Evolutionary conservation across 2,113 vertebrate species (phyloP).

Genomic region (Melanerpes aurifrons): DNA sequence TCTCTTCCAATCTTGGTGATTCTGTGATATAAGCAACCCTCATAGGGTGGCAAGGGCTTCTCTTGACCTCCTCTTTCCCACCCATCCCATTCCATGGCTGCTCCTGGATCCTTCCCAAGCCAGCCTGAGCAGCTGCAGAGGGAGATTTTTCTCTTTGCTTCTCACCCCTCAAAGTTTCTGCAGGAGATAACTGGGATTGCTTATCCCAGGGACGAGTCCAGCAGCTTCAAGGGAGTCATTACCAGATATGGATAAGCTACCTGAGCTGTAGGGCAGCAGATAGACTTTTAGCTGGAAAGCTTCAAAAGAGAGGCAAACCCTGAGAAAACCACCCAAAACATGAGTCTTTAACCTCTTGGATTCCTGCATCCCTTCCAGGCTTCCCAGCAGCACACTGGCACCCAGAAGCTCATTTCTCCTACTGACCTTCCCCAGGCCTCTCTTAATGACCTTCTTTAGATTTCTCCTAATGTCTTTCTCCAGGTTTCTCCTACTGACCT

Average conservation of each 20-base stretch:
- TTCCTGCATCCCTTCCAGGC: background rate
- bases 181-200: background rate
- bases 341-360: accelerated
- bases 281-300: background rate
- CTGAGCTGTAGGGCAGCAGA: background rate
- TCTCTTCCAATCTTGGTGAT: too few species aligned
- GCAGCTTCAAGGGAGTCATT: background rate
- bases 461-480: background rate
- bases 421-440: too few species aligned
- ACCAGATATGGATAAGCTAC: background rate
- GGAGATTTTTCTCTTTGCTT: background rate
- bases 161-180: background rate
- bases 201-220: background rate
- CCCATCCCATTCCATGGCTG: background rate
- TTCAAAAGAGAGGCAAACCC: background rate
- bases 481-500: background rate
- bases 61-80: background rate
- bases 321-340: background rate
- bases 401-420: background rate
- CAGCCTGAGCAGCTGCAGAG: background rate
- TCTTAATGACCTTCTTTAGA: too few species aligned
- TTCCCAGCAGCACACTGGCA: background rate
- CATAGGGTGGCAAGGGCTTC: background rate
- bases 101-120: background rate
- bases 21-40: background rate